Evolutionary conservation across 2,797 vertebrate species (phyloP), one percentile per base, ranked within the genome.

Genomic region (Miichthys miiuy): DNA sequence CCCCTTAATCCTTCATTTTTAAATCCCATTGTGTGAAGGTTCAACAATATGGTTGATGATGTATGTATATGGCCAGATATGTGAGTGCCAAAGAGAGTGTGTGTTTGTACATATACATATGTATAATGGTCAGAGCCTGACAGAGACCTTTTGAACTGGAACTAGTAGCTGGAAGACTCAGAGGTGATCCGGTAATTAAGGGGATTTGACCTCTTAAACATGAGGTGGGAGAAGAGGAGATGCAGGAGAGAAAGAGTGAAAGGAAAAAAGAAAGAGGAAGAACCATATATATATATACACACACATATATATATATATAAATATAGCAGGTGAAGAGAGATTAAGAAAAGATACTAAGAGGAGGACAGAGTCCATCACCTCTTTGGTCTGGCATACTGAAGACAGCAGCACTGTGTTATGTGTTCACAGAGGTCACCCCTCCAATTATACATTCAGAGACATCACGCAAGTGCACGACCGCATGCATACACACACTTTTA

Each of bases 371-470:
- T 70, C 70, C 60, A 62, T 86, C 85, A 66, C 72, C 79, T 79
- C 61, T 50, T 27, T 72, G 54, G 66, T 76, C 77, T 23, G 68
- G 41, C 75, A 84, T 80, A 79, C 68, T 89, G 68, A 81, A 83
- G 64, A 82, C 87, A 83, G 76, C 71, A 50, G 65, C 57, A 54
- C 44, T n/a, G 74, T 52, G 20, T 70, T 71, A 56, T 68, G 62
- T 58, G 65, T 41, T 83, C 69, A 79, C 65, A 87, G 84, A 91
- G 87, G 91, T 90, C 90, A 86, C 48, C 76, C 47, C 46, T 69
- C 77, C 74, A 86, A 81, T 89, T 86, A 90, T 60, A 82, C 63
- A 83, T 79, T 82, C 75, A 74, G n/a, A 67, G 68, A 78, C 78
- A 84, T 83, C 75, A 85, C 75, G 81, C 60, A 63, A 58, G 51